These are phyloP conservation scores for Toxotes jaculatrix DNA, from an alignment of 2,113 vertebrate species.

Conservation along the genomic window DNA sequence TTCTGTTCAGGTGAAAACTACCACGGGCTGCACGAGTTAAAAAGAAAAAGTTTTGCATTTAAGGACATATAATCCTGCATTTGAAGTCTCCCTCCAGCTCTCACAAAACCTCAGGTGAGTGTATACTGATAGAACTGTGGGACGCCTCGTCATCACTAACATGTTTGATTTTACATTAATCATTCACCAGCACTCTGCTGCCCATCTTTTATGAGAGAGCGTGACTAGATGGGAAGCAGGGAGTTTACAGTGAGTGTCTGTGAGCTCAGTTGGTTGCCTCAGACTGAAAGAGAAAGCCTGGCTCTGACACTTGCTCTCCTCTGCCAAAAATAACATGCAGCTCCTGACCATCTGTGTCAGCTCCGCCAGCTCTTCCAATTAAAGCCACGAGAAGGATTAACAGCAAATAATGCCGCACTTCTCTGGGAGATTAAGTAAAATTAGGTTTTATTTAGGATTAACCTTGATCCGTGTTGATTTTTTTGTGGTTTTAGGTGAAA, in stretches of 20 bases:
- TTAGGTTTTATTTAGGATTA: neutral
- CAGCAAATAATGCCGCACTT: constrained; percentile 21
- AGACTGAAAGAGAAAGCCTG: constrained; percentile 31
- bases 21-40: neutral
- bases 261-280: constrained; percentile 29
- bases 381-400: constrained; percentile 1
- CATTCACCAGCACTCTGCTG: neutral
- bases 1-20: neutral
- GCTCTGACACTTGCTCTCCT: constrained; percentile 25
- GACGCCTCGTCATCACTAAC: too few relatives aligned
- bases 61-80: too few relatives aligned
- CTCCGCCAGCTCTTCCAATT: constrained; percentile 11
- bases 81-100: neutral
- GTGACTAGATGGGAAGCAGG: neutral
- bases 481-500: neutral
- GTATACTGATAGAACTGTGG: neutral
- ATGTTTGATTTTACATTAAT: neutral
- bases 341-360: constrained; percentile 56
- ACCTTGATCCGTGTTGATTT: neutral
- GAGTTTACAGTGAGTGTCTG: constrained; percentile 32
- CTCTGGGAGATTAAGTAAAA: neutral
- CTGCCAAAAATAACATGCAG: constrained; percentile 61
- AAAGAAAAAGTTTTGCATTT: too few relatives aligned
- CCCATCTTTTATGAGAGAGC: constrained; percentile 5
- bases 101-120: neutral